These are phyloP conservation scores for Sphenopsis melanotis DNA, from an alignment of 2,797 vertebrate species.

Conservation along the genomic window DNA sequence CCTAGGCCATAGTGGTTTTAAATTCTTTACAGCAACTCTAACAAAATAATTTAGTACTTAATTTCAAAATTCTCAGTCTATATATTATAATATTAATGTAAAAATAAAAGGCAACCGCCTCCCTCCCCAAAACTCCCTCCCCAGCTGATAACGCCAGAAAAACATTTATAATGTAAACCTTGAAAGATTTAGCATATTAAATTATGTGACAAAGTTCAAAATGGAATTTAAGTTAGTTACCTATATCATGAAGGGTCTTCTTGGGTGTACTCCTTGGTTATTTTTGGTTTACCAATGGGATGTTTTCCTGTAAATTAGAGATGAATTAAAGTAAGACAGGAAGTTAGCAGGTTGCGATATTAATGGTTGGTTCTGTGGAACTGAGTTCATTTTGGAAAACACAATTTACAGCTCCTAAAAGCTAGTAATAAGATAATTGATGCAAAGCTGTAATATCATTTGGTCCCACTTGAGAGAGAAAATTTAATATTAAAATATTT, in stretches of 20 bases:
- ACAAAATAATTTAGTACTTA: not conserved
- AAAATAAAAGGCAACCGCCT: rapidly evolving
- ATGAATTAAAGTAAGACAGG: not conserved
- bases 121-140: not conserved
- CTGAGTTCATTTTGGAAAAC: not conserved
- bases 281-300: not conserved
- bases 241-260: not conserved
- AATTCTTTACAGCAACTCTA: not conserved
- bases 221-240: not conserved
- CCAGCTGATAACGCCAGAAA: not conserved
- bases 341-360: not conserved
- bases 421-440: not conserved
- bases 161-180: not conserved
- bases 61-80: not conserved
- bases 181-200: not conserved
- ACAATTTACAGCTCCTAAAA: not conserved
- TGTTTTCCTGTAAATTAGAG: not conserved
- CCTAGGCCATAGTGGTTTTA: not conserved
- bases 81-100: not conserved
- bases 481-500: conserved; percentile 8
- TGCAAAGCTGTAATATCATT: not conserved
- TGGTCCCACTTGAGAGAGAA: not conserved
- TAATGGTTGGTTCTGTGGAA: not conserved
- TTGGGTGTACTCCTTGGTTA: not conserved
- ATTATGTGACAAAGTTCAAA: not conserved